Conservation (phyloP, 2,113 vertebrate genomes). For the Peucedramus taeniatus region DNA sequence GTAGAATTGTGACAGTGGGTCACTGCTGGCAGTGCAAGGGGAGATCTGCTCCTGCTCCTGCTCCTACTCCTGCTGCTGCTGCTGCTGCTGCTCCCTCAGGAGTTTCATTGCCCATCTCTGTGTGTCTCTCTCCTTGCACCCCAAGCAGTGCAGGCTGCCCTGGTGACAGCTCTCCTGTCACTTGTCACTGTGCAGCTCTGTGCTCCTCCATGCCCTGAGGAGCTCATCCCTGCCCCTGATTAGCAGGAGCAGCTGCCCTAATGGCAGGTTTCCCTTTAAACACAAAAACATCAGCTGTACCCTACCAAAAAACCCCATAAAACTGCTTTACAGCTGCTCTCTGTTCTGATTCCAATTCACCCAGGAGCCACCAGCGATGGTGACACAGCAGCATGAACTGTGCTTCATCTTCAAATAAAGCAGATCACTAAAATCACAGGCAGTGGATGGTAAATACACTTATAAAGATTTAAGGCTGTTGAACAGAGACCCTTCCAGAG, state of each 20-base stretch:
- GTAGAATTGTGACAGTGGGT: too few relatives aligned
- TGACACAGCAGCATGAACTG: background rate
- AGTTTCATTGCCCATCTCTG: too few relatives aligned
- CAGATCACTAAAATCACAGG: background rate
- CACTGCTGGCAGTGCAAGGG: too few relatives aligned
- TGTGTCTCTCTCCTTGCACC: too few relatives aligned
- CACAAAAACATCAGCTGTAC: background rate
- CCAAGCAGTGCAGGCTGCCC: too few relatives aligned
- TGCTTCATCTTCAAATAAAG: background rate
- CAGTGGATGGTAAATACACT: background rate
- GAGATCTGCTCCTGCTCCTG: too few relatives aligned
- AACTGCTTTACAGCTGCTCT: background rate
- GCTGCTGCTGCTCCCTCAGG: too few relatives aligned
- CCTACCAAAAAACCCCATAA: background rate
- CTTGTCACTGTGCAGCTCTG: too few relatives aligned
- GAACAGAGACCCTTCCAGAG: background rate
- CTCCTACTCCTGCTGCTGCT: too few relatives aligned
- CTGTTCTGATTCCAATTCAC: background rate
- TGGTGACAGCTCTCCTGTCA: too few relatives aligned
- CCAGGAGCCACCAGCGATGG: background rate
- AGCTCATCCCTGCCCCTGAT: background rate
- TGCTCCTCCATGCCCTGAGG: too few relatives aligned
- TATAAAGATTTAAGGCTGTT: background rate
- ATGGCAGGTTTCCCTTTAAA: background rate
- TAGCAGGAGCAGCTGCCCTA: background rate